Evolutionary conservation across 1,140 invertebrate genomes (phyloP), one percentile per base, ranked within the genome.

Genomic region (Pseudoatta argentina): DNA sequence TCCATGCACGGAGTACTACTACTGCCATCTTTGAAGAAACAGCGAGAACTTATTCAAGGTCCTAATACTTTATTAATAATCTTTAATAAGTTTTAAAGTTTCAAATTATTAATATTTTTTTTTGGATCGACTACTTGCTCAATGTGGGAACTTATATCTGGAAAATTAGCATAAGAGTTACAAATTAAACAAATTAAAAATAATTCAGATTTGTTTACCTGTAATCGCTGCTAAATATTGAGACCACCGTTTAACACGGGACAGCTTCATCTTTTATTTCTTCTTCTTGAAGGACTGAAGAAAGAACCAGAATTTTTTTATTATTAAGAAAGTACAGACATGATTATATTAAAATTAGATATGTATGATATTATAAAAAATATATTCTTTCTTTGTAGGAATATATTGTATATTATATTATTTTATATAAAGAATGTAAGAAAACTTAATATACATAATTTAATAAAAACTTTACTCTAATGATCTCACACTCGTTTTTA

Each of bases 201-300:
- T 12, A 59, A 0, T 71, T 51, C 21, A n/a, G 59, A 66, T 53
- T 48, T 24, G 24, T 64, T 93, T 90, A 95, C 94, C 94, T 87
- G 94, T 93, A 71, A 94, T 91, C 39, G 94, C 93, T 86, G 94
- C 94, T 86, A 94, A 71, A 81, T 94, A 95, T 72, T 95, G 94
- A 10, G 92, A 91, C 94, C 93, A 94, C 81, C 93, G 87, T 59
- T 93, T 93, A 51, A 87, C 75, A 72, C 21, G 86, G 78, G 91
- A 75, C 87, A 91, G 89, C 67, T 92, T 87, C 93, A 94, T 94
- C 87, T 83, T 90, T 83, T 75, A 89, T 91, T 91, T 93, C 92
- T 93, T 90, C 90, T 86, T 85, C 66, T 87, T 61, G 86, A 18
- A 61, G 44, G 86, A 91, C 88, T 92, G 30, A 34, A 82, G 78